Evolutionary conservation across 2,888 invertebrate genomes (phyloP), one percentile per base, ranked within the genome.

Genomic region (Germaria angustata): DNA sequence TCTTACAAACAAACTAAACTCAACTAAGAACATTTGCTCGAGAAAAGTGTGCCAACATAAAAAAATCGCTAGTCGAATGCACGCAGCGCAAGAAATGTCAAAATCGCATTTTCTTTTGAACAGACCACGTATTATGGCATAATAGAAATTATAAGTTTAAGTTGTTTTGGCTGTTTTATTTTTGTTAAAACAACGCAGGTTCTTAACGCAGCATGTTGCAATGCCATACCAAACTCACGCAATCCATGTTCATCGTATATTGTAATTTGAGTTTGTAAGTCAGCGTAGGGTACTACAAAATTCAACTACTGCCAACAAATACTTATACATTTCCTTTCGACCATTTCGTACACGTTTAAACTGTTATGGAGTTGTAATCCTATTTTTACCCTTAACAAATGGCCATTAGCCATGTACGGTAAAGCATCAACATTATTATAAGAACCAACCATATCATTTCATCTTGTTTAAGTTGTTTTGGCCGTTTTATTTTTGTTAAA

Each of bases 151-250:
- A n/a, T n/a, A n/a, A n/a, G 22, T 69, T 44, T 53, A 17, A 24
- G 34, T 24, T 57, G 28, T 46, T 75, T 53, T 24, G n/a, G 53
- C 5, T 2, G 8, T 28, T 49, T 28, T 15, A 9, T 15, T 49
- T 17, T 20, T 24, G 9, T 5, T 39, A 7, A 57, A 17, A 41
- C 8, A 68, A 77, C 69, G 63, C 65, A 71, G 71, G 49, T 39
- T 65, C 55, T 32, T 5, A n/a, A 20, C 32, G 9, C 69, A 36
- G 55, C 63, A 78, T 55, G 78, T 51, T 71, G 49, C 39, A 13
- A 15, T 65, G 59, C 20, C n/a, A 34, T 44, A 24, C 13, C 49
- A 39, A 61, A 36, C 36, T 59, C 6, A 13, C 17, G 49, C 46
- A 57, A 71, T 32, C n/a, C 34, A 9, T n/a, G n/a, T n/a, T n/a